phyloP scores from a whole-genome alignment of 2,888 invertebrate species.

The Lochmaea crataegi region DNA sequence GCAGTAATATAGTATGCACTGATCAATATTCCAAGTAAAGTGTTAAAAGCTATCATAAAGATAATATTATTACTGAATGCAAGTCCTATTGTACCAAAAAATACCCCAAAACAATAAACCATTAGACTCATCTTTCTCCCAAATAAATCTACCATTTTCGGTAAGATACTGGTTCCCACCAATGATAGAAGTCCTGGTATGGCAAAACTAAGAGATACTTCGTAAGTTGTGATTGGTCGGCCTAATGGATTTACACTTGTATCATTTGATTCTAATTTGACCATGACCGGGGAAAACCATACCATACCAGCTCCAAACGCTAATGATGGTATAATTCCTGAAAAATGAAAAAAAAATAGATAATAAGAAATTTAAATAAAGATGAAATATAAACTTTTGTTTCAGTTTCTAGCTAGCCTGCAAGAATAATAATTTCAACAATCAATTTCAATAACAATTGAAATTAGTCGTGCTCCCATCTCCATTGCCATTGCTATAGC shows the following conservation, averaged over 20 bases:
- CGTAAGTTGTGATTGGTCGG: constrained; percentile 30
- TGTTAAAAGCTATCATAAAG: neutral
- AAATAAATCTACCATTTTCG: constrained; percentile 30
- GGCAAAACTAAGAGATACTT: constrained; percentile 44
- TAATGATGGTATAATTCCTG: neutral
- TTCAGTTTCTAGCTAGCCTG: no score
- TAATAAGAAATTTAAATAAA: no score
- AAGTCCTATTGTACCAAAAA: constrained; percentile 62
- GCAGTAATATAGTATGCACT: neutral
- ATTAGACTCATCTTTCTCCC: constrained; percentile 77
- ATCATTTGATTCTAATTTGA: constrained; percentile 38
- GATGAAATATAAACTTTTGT: no score
- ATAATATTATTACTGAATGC: constrained; percentile 36
- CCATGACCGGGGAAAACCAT: constrained; percentile 48
- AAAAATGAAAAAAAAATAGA: neutral
- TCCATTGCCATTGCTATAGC: no score
- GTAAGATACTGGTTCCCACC: constrained; percentile 39
- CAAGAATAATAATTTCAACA: no score
- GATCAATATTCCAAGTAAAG: neutral
- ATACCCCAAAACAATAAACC: constrained; percentile 71
- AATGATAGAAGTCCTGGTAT: constrained; percentile 39
- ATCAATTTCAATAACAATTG: no score
- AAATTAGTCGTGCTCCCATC: no score
- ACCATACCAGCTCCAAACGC: constrained; percentile 14
- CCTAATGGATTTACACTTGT: constrained; percentile 42